phyloP scores from a whole-genome alignment of 53 echinoderm and acorn worm species.

The Antedon mediterranea region DNA sequence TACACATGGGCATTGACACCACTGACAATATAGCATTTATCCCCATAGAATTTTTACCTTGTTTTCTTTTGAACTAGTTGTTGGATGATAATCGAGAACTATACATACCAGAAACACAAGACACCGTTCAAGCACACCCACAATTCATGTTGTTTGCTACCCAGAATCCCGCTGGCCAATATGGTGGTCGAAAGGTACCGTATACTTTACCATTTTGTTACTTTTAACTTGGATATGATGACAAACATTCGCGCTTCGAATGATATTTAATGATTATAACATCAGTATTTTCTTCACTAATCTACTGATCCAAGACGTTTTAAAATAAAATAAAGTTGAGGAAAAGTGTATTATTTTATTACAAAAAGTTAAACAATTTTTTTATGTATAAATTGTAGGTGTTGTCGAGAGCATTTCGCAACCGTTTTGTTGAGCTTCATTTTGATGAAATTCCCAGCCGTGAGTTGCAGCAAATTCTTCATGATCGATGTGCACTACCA shows the following conservation, averaged over 20 bases:
- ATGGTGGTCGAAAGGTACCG: conserved; percentile 90
- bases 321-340: no score
- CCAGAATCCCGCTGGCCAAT: conserved; percentile 98
- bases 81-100: conserved; percentile 96
- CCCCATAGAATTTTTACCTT: no score
- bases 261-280: neutral
- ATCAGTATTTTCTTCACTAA: neutral
- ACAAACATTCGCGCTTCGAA: neutral
- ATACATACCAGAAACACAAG: conserved; percentile 90
- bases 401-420: conserved; percentile 89
- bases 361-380: no score
- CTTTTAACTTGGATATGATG: neutral
- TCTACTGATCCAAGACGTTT: neutral
- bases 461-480: conserved; percentile 85
- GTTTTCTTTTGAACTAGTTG: conserved; percentile 26
- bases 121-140: conserved; percentile 76
- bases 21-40: no score
- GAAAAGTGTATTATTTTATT: no score
- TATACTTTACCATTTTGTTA: no score
- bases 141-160: conserved; percentile 96
- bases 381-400: conserved; percentile 25
- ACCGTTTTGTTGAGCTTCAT: conserved; percentile 95
- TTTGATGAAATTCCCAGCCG: conserved; percentile 96
- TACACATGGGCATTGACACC: no score
- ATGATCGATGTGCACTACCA: conserved; percentile 81